Conservation (phyloP, 92 coral and sea anemone genomes). For the Nematostella vectensis region DNA sequence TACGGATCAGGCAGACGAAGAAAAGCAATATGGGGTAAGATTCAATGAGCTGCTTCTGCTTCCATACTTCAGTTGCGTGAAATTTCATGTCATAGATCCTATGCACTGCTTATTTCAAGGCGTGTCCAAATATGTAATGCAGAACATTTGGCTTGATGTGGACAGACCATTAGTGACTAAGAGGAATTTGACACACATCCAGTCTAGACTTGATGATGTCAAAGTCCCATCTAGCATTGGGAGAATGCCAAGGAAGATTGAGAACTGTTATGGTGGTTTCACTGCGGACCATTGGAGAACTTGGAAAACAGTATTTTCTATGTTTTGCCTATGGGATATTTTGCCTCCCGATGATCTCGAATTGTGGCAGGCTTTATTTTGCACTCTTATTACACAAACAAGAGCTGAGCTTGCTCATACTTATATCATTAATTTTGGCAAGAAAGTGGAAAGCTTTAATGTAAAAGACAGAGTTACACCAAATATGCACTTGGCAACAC, state of each 20-base stretch:
- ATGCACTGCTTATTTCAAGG: slow-evolving; percentile 60
- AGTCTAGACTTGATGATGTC: slow-evolving; percentile 40
- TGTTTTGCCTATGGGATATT: slow-evolving; percentile 28
- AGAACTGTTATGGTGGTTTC: slow-evolving; percentile 54
- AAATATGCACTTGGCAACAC: slow-evolving; percentile 64
- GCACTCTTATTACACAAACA: slow-evolving; percentile 33
- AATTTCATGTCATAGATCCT: slow-evolving; percentile 55
- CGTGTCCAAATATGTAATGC: slow-evolving; percentile 55
- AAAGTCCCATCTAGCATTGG: slow-evolving; percentile 55
- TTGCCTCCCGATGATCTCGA: slow-evolving; percentile 35
- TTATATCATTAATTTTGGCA: slow-evolving; percentile 25
- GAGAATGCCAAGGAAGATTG: slow-evolving; percentile 53
- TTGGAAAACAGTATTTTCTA: slow-evolving; percentile 36
- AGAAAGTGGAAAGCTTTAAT: slow-evolving; percentile 31
- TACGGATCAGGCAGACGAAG: slow-evolving; percentile 12
- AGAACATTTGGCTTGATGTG: slow-evolving; percentile 47
- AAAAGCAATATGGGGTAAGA: slow-evolving; percentile 29
- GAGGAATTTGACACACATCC: slow-evolving; percentile 25
- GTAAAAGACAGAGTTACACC: slow-evolving; percentile 49
- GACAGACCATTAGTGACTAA: slow-evolving; percentile 16
- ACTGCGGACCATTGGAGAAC: slow-evolving; percentile 73
- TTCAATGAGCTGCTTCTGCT: slow-evolving; percentile 28
- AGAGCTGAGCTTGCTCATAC: slow-evolving; percentile 38
- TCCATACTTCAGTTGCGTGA: slow-evolving; percentile 60
- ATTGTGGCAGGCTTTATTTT: slow-evolving; percentile 34